Conservation (phyloP, 2,888 invertebrate genomes). For the Oscheius sp. region DNA sequence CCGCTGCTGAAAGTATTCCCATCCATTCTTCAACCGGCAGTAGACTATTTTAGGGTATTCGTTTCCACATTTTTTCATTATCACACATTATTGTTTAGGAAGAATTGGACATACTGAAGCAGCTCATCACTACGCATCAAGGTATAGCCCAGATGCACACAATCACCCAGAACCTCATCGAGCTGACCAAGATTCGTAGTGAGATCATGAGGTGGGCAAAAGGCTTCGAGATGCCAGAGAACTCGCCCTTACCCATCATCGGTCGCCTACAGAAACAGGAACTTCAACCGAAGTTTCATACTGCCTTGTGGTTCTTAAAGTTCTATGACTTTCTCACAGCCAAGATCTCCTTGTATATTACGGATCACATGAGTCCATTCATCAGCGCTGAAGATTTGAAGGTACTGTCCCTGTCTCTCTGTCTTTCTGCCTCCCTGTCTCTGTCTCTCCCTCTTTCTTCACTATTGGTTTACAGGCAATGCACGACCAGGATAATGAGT, state of each 20-base stretch:
- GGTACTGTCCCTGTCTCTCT: not conserved
- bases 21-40: not conserved
- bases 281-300: slow-evolving; percentile 26
- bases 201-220: slow-evolving; percentile 33
- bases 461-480: slow-evolving; percentile 32
- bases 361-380: slow-evolving; percentile 39
- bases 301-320: slow-evolving; percentile 50
- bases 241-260: slow-evolving; percentile 15
- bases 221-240: slow-evolving; percentile 20
- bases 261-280: slow-evolving; percentile 25
- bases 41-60: slow-evolving; percentile 5
- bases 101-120: slow-evolving; percentile 30
- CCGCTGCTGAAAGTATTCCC: not conserved
- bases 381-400: slow-evolving; percentile 38
- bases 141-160: slow-evolving; percentile 15
- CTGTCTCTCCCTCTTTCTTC: not conserved
- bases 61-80: not conserved
- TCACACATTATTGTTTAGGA: slow-evolving; percentile 12
- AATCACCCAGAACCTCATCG: not conserved
- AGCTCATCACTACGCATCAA: slow-evolving; percentile 21
- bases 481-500: slow-evolving; percentile 41
- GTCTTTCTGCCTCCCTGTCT: too few relatives aligned
- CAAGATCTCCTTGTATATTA: slow-evolving; percentile 55
- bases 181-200: slow-evolving; percentile 36
- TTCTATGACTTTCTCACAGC: slow-evolving; percentile 53